phyloP scores from a whole-genome alignment of 1,140 invertebrate genomes.

The Mylabris phalerata region DNA sequence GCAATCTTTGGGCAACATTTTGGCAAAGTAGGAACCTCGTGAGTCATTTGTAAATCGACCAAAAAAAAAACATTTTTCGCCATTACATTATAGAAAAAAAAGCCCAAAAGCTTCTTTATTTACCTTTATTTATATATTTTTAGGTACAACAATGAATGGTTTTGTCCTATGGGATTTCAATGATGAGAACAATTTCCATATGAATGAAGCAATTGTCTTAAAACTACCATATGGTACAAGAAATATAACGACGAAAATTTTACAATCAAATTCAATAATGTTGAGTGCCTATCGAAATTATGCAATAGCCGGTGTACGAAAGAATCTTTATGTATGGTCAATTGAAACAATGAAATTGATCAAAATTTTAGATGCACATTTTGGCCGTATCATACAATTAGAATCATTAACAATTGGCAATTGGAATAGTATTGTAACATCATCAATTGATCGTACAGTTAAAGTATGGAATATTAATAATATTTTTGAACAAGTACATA shows the following conservation, averaged over 20 bases:
- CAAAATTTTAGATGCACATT: constrained; percentile 93
- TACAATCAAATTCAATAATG: constrained; percentile 84
- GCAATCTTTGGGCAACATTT: too few species aligned
- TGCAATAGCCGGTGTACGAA: constrained; percentile 92
- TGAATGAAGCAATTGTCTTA: constrained; percentile 56
- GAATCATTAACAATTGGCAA: constrained; percentile 76
- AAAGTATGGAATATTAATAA: constrained; percentile 99
- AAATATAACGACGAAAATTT: constrained; percentile 86
- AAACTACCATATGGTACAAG: constrained; percentile 80
- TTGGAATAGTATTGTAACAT: constrained; percentile 93
- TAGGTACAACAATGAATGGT: constrained; percentile 72
- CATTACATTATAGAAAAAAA: too few species aligned
- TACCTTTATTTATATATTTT: background rate
- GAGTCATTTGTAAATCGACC: too few species aligned
- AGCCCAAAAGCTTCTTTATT: too few species aligned
- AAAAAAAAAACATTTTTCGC: too few species aligned
- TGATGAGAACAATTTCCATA: constrained; percentile 34
- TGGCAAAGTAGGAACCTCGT: too few species aligned
- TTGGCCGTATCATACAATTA: constrained; percentile 90
- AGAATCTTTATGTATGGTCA: constrained; percentile 94
- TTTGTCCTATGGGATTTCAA: constrained; percentile 69
- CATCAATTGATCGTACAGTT: constrained; percentile 94
- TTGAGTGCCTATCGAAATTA: constrained; percentile 85
- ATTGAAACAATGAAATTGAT: constrained; percentile 70
- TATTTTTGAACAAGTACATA: constrained; percentile 95